Evolutionary conservation across 2,113 vertebrate species (phyloP), one percentile per base, ranked within the genome.

Genomic region (Eulemur rufifrons): DNA sequence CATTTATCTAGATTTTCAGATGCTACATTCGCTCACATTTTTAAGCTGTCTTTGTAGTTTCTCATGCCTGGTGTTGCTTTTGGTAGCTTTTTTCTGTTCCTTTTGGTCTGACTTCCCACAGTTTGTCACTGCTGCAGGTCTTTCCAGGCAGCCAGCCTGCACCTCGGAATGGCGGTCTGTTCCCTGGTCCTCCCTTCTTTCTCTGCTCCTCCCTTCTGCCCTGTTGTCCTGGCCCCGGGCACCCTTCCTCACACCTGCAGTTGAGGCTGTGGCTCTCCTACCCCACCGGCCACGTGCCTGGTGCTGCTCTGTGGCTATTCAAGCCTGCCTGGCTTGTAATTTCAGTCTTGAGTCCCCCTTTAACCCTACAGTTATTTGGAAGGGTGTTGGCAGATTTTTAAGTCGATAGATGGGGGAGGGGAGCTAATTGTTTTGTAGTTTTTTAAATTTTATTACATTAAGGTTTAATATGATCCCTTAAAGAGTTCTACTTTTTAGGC

Each of bases 271-370:
- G 42, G 14, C 14, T 50, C 88, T 47, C 6, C 61, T 15, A 5
- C 17, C 34, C 32, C 27, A 0, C 0, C 8, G 63, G 52, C 59
- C 17, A 11, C 14, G 2, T 0, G 9, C 59, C n/a, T 81, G 5
- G 0, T 8, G 6, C 37, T 37, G 45, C 56, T 34, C 21, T 13
- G 0, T 27, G 1, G 4, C 83, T 18, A 3, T 47, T 64, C 13
- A 1, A 32, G 64, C 25, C 87, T 20, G 5, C 25, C 3, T 37
- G 32, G 8, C 56, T 54, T 17, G 59, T 82, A 3, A 45, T 69
- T 59, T 74, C 52, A 64, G 37, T 23, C 56, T 52, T 39, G 6
- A 29, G 61, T 63, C 29, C 61, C 61, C 23, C 61, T 63, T 63
- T 63, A 63, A 27, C 61, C 25, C 25, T 29, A 63, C 11, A 12